Evolutionary conservation across 2,113 vertebrate species (phyloP).

Genomic region (Cyanistes caeruleus): DNA sequence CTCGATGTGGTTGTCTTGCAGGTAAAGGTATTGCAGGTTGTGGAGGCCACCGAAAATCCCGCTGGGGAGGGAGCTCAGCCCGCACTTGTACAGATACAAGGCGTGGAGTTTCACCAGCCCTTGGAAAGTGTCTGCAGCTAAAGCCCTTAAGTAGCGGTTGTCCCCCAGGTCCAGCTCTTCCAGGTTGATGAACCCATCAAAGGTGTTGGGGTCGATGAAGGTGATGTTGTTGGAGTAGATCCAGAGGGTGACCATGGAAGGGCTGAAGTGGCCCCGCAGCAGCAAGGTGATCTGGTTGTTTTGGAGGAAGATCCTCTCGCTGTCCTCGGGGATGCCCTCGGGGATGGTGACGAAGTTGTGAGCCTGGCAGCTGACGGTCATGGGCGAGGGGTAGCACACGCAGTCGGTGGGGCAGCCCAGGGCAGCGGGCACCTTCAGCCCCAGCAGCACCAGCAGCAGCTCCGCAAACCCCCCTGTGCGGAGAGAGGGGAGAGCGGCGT

Average conservation of each 20-base stretch:
- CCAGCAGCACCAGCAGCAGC: slow-evolving; percentile 88
- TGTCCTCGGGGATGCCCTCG: slow-evolving; percentile 91
- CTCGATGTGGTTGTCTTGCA: slow-evolving; percentile 96
- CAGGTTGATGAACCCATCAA: slow-evolving; percentile 89
- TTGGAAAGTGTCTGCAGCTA: slow-evolving; percentile 91
- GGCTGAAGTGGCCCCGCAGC: slow-evolving; percentile 91
- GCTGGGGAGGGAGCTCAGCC: slow-evolving; percentile 85
- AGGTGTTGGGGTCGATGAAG: slow-evolving; percentile 91
- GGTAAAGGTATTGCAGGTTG: slow-evolving; percentile 96
- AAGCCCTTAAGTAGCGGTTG: slow-evolving; percentile 87
- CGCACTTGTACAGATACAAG: slow-evolving; percentile 94
- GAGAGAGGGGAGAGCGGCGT: slow-evolving; percentile 62
- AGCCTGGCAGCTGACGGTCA: slow-evolving; percentile 97
- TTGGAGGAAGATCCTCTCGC: slow-evolving; percentile 94
- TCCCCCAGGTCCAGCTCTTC: slow-evolving; percentile 98
- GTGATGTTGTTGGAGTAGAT: slow-evolving; percentile 98
- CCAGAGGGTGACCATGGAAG: slow-evolving; percentile 92
- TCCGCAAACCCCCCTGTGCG: slow-evolving; percentile 85
- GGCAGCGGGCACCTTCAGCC: slow-evolving; percentile 80
- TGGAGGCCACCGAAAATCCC: slow-evolving; percentile 90
- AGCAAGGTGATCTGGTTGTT: slow-evolving; percentile 95
- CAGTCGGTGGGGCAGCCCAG: slow-evolving; percentile 89
- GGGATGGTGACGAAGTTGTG: slow-evolving; percentile 92
- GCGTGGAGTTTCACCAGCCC: slow-evolving; percentile 90
- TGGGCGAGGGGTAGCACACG: slow-evolving; percentile 93